Conservation (phyloP, 2,113 vertebrate genomes). For the Eulacestoma nigropectus region DNA sequence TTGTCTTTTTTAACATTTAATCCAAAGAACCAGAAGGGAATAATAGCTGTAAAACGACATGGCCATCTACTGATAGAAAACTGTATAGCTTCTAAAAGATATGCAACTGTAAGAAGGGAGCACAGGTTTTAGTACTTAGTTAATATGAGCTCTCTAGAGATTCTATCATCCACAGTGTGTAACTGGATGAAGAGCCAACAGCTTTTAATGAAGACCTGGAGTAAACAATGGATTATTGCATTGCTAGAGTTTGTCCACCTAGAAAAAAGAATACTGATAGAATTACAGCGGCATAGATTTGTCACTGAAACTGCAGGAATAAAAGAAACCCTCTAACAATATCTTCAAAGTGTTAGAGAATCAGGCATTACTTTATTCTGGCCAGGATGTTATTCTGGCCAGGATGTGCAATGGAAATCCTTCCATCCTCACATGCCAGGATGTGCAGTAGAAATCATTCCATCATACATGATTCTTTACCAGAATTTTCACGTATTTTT, state of each 20-base stretch:
- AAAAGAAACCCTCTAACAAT: not conserved
- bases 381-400: not conserved
- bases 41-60: not conserved
- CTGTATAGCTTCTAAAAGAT: not conserved
- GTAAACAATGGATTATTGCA: not conserved
- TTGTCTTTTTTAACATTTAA: not conserved
- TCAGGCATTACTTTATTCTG: not conserved
- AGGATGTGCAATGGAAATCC: not conserved
- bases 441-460: not conserved
- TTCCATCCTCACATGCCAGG: not conserved
- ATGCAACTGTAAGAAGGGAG: not conserved
- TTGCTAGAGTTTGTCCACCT: not conserved
- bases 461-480: not conserved
- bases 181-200: not conserved
- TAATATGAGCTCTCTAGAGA: not conserved
- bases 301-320: not conserved
- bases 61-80: conserved; percentile 49
- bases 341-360: not conserved
- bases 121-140: not conserved
- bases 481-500: not conserved
- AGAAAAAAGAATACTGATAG: not conserved
- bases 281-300: not conserved
- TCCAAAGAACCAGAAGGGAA: not conserved
- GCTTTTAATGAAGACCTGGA: not conserved
- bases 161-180: not conserved